These are phyloP conservation scores for Incurvaria masculella DNA, from an alignment of 2,888 invertebrate genomes.

Conservation along the genomic window DNA sequence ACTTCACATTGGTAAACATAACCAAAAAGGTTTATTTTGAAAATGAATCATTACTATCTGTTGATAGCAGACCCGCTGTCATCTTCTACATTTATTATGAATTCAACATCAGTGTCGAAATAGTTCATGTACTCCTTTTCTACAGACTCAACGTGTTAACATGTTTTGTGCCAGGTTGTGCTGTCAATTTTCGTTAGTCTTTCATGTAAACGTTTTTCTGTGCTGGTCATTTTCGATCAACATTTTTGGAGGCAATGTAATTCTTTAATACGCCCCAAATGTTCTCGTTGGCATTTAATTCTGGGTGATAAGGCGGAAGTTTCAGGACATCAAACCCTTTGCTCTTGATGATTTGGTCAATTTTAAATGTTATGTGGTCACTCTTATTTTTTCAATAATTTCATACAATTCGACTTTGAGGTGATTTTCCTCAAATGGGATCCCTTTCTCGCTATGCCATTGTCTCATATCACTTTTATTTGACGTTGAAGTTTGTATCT, in stretches of 20 bases:
- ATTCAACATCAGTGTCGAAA: no score
- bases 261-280: conserved; percentile 16
- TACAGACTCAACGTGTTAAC: conserved; percentile 9
- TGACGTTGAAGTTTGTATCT: neutral
- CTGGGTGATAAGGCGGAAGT: conserved; percentile 14
- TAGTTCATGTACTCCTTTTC: no score
- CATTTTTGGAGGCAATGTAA: conserved; percentile 10
- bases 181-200: neutral
- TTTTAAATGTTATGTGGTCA: conserved; percentile 9
- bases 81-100: no score
- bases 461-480: neutral
- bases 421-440: neutral
- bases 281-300: conserved; percentile 15
- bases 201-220: conserved; percentile 1
- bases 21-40: no score
- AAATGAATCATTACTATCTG: no score
- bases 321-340: conserved; percentile 13
- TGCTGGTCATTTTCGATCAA: conserved; percentile 10
- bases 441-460: neutral
- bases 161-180: conserved; percentile 11
- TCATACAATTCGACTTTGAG: conserved; percentile 11
- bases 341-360: conserved; percentile 11
- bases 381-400: conserved; percentile 11
- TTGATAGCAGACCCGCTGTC: no score
- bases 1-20: no score